Conservation (phyloP, 1,140 invertebrate genomes). For the Mya arenaria region DNA sequence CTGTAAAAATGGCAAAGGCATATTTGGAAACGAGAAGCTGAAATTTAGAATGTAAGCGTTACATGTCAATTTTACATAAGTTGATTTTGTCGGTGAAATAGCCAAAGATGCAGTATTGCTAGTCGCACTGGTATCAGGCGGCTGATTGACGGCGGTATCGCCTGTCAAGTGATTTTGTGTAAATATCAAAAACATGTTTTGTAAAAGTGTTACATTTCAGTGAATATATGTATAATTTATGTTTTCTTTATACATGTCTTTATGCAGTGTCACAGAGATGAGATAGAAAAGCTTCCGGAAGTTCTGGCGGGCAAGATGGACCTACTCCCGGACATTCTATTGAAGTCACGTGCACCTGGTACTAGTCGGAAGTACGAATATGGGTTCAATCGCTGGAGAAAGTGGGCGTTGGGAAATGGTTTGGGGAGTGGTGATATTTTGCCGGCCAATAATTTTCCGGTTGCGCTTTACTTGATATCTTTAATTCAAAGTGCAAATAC, state of each 20-base stretch:
- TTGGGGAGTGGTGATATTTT: constrained; percentile 13
- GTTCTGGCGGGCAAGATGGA: constrained; percentile 2
- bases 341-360: not conserved
- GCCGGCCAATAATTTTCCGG: constrained; percentile 17
- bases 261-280: constrained; percentile 25
- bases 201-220: no score
- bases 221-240: no score
- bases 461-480: constrained; percentile 34
- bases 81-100: no score
- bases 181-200: no score
- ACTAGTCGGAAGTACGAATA: not conserved
- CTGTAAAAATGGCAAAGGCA: no score
- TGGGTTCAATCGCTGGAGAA: constrained; percentile 23
- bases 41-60: no score
- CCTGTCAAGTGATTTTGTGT: no score
- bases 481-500: constrained; percentile 27
- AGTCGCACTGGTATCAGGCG: no score
- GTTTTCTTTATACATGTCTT: constrained; percentile 36
- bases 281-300: constrained; percentile 16
- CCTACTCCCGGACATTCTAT: constrained; percentile 20
- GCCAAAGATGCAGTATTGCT: no score
- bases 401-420: constrained; percentile 8
- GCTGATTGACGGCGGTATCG: no score
- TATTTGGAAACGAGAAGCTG: no score
- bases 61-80: no score